Conservation (phyloP, 1,140 invertebrate genomes). For the Chironomus striatipennis region DNA sequence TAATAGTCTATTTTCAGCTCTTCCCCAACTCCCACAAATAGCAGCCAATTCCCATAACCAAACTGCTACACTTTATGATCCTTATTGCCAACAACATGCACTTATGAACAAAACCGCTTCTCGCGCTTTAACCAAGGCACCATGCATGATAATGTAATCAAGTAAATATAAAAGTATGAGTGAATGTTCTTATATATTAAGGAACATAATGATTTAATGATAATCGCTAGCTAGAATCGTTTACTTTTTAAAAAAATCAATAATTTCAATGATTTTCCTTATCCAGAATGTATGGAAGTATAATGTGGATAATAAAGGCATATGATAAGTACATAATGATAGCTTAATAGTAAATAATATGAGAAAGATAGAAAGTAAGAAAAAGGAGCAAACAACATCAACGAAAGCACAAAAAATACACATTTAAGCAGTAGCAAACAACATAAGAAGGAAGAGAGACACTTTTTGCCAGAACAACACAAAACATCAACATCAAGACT, state of each 20-base stretch:
- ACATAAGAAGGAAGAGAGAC: neutral
- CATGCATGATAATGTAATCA: neutral
- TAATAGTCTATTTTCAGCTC: no score
- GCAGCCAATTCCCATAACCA: no score
- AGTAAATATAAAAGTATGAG: neutral
- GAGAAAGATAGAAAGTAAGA: neutral
- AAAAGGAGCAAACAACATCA: neutral
- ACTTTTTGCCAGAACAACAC: no score
- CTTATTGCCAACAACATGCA: constrained; percentile 11
- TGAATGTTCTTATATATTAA: neutral
- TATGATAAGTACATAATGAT: neutral
- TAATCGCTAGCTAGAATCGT: no score
- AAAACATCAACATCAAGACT: neutral
- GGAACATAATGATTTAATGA: no score
- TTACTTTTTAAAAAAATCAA: neutral
- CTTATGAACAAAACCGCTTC: neutral
- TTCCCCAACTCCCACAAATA: no score
- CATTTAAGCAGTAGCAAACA: neutral
- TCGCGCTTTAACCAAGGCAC: neutral
- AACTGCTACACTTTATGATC: neutral
- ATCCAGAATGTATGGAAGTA: neutral
- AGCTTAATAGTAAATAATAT: neutral
- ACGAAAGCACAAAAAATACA: neutral
- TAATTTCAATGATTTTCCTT: no score
- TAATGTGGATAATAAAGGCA: neutral